Percentiles rank a stretch among this genome's conserved stretches.
phyloP scores from a whole-genome alignment of 1,140 invertebrate species.

The Hycleus phaleratus region DNA sequence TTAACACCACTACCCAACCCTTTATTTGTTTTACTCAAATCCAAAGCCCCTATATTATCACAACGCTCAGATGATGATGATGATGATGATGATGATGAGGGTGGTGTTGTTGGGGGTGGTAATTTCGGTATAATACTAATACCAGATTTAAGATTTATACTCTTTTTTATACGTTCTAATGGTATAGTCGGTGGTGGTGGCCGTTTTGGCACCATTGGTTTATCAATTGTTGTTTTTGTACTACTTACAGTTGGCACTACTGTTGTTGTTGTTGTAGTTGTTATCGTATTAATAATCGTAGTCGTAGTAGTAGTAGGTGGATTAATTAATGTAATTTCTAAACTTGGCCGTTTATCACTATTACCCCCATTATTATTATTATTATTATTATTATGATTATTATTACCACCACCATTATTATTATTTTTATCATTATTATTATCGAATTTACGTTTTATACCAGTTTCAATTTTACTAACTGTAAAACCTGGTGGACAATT shows the following conservation, averaged over 20 bases:
- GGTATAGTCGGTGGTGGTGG: slow-evolving; percentile 38
- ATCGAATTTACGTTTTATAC: slow-evolving; percentile 31
- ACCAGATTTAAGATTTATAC: slow-evolving; percentile 32
- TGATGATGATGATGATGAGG: no score
- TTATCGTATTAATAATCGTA: no score
- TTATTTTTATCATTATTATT: slow-evolving; percentile 4
- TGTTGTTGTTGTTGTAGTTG: no score
- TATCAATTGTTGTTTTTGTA: neutral
- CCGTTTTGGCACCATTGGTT: slow-evolving; percentile 21
- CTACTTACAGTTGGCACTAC: neutral
- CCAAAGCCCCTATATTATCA: slow-evolving; percentile 33
- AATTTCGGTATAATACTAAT: slow-evolving; percentile 37
- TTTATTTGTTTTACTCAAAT: slow-evolving; percentile 15
- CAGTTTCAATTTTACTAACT: slow-evolving; percentile 37
- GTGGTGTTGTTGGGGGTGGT: neutral
- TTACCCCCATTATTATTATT: no score
- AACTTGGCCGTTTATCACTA: slow-evolving; percentile 34
- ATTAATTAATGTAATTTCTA: slow-evolving; percentile 38
- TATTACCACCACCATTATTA: no score
- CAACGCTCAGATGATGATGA: slow-evolving; percentile 2
- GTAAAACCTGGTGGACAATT: slow-evolving; percentile 37
- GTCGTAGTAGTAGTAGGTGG: slow-evolving; percentile 3
- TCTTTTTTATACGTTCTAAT: slow-evolving; percentile 36
- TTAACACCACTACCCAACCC: no score
- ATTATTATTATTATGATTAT: no score